Base-by-base conservation (phyloP, 2,797 vertebrate species). In the Clarias laeviceps region DNA sequence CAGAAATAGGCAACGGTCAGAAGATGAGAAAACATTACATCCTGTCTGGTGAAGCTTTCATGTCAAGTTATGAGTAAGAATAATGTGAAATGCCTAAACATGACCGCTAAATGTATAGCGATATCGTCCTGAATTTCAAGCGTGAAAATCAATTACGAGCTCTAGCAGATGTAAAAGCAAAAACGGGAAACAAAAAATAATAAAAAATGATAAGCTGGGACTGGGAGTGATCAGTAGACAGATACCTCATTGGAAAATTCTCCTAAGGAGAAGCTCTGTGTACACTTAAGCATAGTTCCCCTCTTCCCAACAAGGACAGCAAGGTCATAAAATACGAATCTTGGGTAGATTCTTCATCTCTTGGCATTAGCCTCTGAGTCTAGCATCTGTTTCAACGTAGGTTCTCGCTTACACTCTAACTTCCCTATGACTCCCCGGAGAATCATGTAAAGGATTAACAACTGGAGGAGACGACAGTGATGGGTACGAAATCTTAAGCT, bases 311-410 rank as follows among this genome's bases (percentile, higher is more conserved):
- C 86, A 70, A 79, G n/a, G 77, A 81, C 61, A 81, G 61, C 72
- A 70, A 12, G 57, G 83, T 57, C 83, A 83, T 87, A 87, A 87
- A 87, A 70, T 61, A 87, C 29, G 15, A 85, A 70, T 70, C 78
- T 76, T 20, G 69, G 74, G 70, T 82, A 76, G 78, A 82, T 65
- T 24, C 72, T 68, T 84, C 83, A 70, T 24, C 82, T 56, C 57
- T 37, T 69, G 57, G 81, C 82, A 27, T 83, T 79, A 54, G 65
- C 56, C 66, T 77, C 56, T 5, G 80, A 45, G 85, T 82, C 80
- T 82, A 82, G 85, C 85, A 82, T 82, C 85, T 86, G 85, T 86
- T 86, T 86, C 81, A 40, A 24, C 62, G 84, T 82, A 82, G 70
- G 84, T 50, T 76, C 79, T 68, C 61, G 50, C 40, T 69, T 66